Conservation (phyloP, 2,888 invertebrate species). For the Pseudococcus longispinus region DNA sequence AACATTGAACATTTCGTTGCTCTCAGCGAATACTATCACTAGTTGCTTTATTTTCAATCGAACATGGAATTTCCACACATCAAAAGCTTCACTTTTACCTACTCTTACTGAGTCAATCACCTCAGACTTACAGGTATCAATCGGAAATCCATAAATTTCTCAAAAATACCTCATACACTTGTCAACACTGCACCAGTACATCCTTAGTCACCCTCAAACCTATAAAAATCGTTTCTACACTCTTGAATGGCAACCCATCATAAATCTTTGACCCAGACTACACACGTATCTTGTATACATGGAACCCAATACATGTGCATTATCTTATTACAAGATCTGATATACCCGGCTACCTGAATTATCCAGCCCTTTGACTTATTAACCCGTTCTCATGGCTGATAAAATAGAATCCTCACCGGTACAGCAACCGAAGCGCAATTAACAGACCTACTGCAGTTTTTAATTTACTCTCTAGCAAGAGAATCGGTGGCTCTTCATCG, state of each 20-base stretch:
- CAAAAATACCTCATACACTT: no score
- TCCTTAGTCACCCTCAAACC: no score
- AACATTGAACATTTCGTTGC: no score
- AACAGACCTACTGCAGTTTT: conserved; percentile 40
- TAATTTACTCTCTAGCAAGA: not conserved
- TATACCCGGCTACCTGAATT: conserved; percentile 6
- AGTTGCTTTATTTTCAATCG: no score
- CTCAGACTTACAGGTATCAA: no score
- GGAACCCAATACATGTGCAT: not conserved
- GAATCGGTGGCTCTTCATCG: not conserved
- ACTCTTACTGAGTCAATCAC: no score
- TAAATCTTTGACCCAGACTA: not conserved
- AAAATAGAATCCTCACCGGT: not conserved
- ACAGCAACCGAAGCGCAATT: conserved; percentile 22
- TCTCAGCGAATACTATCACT: no score
- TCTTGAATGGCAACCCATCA: not conserved
- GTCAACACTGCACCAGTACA: no score
- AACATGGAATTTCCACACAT: no score
- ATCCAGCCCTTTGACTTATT: conserved; percentile 29
- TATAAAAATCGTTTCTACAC: no score
- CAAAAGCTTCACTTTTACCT: no score
- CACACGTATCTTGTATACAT: not conserved
- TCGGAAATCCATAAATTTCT: no score
- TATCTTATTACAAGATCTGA: not conserved
- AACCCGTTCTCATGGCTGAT: conserved; percentile 19